Evolutionary conservation across 37 sponge, comb jelly and placozoan species (phyloP), one percentile per base, ranked within the genome.

Genomic region (Beroe forskalii): DNA sequence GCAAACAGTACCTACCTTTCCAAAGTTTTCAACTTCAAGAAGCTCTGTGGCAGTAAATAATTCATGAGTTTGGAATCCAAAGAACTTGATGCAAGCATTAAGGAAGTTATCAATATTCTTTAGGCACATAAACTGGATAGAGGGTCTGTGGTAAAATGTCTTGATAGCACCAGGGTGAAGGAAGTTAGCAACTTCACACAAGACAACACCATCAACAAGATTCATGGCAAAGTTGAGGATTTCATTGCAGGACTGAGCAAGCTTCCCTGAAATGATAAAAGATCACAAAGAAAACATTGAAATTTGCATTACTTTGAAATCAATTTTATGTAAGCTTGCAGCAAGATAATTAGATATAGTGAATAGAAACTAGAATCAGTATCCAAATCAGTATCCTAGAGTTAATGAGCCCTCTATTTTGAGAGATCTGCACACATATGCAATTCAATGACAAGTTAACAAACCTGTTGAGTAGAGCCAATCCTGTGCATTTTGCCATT

Each of bases 401-500:
- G n/a, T n/a, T n/a, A n/a, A n/a, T n/a, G n/a, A n/a, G n/a, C n/a
- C n/a, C n/a, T n/a, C n/a, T n/a, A n/a, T n/a, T n/a, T n/a, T n/a
- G n/a, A n/a, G n/a, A n/a, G n/a, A n/a, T n/a, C n/a, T n/a, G n/a
- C n/a, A n/a, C n/a, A n/a, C n/a, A n/a, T n/a, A n/a, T n/a, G n/a
- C n/a, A n/a, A n/a, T n/a, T n/a, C n/a, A n/a, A n/a, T n/a, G n/a
- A n/a, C n/a, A n/a, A n/a, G n/a, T n/a, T n/a, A n/a, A n/a, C n/a
- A n/a, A n/a, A 80, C 86, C 86, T 80, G 86, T 80, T 33, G 86
- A 41, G 28, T 44, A 80, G 27, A 80, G 86, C 86, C 86, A 80
- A 37, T 80, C 86, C 42, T 80, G 86, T 28, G 86, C 86, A 4
- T 80, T 80, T 22, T 38, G 37, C 86, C 86, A 80, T 42, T 41